Conservation (phyloP, 1,140 invertebrate species). For the Atopsyche davidsoni region DNA sequence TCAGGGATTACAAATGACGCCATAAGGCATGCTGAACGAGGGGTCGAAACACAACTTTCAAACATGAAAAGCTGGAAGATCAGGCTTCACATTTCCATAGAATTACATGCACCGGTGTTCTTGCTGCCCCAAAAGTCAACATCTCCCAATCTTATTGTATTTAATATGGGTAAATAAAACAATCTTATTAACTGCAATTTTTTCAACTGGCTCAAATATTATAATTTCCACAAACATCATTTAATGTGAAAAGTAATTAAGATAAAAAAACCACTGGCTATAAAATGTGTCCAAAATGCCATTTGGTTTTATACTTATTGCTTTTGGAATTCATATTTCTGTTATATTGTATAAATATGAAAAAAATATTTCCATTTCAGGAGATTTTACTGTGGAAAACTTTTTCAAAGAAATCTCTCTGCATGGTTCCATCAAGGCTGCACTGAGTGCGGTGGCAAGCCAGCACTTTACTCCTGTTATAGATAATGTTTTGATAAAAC, state of each 20-base stretch:
- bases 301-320: no score
- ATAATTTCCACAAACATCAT: no score
- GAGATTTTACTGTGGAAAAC: constrained; percentile 70
- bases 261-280: no score
- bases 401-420: constrained; percentile 64
- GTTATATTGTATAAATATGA: background rate
- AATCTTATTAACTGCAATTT: constrained; percentile 7
- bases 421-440: constrained; percentile 14
- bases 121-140: constrained; percentile 74
- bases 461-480: constrained; percentile 43
- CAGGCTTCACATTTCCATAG: constrained; percentile 63
- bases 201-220: no score
- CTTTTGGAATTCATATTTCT: background rate
- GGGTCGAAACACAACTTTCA: constrained; percentile 35
- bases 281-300: no score
- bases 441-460: background rate
- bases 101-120: constrained; percentile 68
- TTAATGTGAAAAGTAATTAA: no score
- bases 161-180: constrained; percentile 61
- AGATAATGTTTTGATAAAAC: constrained; percentile 65
- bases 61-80: constrained; percentile 56
- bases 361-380: constrained; percentile 36
- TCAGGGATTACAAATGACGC: constrained; percentile 35
- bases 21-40: constrained; percentile 36
- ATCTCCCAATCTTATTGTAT: constrained; percentile 70